phyloP scores from a whole-genome alignment of 2,888 invertebrate genomes.

The Eupithecia abbreviata region DNA sequence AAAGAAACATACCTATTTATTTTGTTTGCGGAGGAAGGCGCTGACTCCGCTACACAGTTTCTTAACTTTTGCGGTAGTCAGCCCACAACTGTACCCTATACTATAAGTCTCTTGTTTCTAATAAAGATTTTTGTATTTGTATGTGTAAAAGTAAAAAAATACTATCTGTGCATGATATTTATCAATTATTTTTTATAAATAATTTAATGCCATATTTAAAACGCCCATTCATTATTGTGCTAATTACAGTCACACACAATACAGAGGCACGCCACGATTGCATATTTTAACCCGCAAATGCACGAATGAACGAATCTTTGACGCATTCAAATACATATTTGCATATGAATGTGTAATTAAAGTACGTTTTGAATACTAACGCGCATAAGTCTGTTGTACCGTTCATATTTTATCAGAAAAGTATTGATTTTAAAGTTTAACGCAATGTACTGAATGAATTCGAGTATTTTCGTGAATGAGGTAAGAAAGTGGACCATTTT shows the following conservation, averaged over 20 bases:
- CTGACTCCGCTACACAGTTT: too few relatives aligned
- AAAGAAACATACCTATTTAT: too few relatives aligned
- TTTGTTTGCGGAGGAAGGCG: too few relatives aligned
- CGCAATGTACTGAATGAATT: conserved; percentile 40
- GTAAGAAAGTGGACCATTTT: conserved; percentile 29
- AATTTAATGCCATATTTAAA: conserved; percentile 3
- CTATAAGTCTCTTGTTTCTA: too few relatives aligned
- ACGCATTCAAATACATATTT: conserved; percentile 75
- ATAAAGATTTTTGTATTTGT: too few relatives aligned
- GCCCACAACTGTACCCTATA: too few relatives aligned
- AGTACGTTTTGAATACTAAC: conserved; percentile 72
- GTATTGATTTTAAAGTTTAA: conserved; percentile 52
- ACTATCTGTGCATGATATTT: neutral
- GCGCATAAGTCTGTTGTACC: neutral
- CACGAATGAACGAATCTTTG: conserved; percentile 70
- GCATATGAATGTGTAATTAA: conserved; percentile 83
- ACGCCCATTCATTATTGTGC: conserved; percentile 44
- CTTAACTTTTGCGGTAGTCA: too few relatives aligned
- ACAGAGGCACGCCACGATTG: conserved; percentile 75
- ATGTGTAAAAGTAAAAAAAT: neutral
- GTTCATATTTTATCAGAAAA: neutral
- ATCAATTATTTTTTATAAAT: neutral
- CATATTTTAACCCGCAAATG: conserved; percentile 58
- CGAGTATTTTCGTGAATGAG: conserved; percentile 37
- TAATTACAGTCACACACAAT: conserved; percentile 75